A percentile compares a stretch with the other conserved stretches of the same genome.
Evolutionary conservation across 2,888 invertebrate genomes (phyloP).

Genomic region (Rutpela maculata): DNA sequence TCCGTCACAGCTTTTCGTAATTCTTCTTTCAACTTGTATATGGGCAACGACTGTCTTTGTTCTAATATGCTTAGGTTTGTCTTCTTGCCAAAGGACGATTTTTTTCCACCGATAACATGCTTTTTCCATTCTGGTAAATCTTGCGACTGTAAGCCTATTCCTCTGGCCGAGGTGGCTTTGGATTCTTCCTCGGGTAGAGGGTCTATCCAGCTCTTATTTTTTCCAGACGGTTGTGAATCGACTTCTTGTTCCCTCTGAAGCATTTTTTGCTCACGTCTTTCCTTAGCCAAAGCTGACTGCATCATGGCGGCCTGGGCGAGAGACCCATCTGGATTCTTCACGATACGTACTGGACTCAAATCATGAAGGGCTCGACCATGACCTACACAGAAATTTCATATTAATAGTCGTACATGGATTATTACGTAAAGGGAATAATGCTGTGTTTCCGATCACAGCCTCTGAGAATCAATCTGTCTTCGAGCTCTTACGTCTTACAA

Average conservation of each 20-base stretch:
- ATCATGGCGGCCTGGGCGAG: conserved; percentile 99
- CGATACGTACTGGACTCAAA: conserved; percentile 94
- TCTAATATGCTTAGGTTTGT: conserved; percentile 95
- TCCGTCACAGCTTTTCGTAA: conserved; percentile 96
- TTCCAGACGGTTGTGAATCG: conserved; percentile 87
- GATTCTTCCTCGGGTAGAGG: conserved; percentile 85
- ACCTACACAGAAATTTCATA: conserved; percentile 43
- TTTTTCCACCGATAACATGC: conserved; percentile 97
- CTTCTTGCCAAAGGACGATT: conserved; percentile 98
- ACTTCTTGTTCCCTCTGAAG: conserved; percentile 94
- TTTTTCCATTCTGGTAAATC: conserved; percentile 99
- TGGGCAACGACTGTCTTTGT: conserved; percentile 96
- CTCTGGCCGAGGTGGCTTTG: conserved; percentile 81
- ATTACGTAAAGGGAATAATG: too few species aligned
- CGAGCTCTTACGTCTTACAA: too few species aligned
- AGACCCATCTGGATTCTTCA: conserved; percentile 99
- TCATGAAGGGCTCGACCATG: conserved; percentile 94
- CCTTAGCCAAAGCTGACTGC: conserved; percentile 98
- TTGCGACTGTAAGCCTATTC: conserved; percentile 88
- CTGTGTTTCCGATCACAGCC: too few species aligned
- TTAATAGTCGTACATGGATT: not conserved
- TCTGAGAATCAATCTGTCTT: too few species aligned
- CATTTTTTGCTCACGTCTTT: conserved; percentile 97
- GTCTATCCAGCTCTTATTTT: conserved; percentile 97
- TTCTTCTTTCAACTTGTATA: conserved; percentile 96